Percentiles rank a stretch among this genome's conserved stretches.
These are phyloP conservation scores for Amorpha juglandis DNA, from an alignment of 2,888 invertebrate genomes.

Conservation along the genomic window DNA sequence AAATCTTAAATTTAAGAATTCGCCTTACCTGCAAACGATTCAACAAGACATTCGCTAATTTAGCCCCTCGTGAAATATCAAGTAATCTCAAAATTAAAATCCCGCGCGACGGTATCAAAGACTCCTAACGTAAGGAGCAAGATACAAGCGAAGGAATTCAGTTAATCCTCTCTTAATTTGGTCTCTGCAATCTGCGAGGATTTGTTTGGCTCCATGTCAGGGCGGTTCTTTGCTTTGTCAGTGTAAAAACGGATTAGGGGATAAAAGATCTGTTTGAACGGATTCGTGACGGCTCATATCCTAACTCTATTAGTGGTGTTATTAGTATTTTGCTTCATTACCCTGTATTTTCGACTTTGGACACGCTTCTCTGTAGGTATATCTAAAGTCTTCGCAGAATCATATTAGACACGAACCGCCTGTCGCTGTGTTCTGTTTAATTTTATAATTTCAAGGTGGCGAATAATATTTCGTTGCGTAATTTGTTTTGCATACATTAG, in stretches of 20 bases:
- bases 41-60: slow-evolving; percentile 15
- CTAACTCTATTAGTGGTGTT: slow-evolving; percentile 51
- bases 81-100: slow-evolving; percentile 38
- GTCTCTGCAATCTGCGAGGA: slow-evolving; percentile 65
- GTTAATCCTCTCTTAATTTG: slow-evolving; percentile 72
- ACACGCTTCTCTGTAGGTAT: not conserved
- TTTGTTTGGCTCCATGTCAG: slow-evolving; percentile 63
- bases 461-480: not conserved
- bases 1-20: too few relatives aligned
- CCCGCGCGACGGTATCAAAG: slow-evolving; percentile 42
- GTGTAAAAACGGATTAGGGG: slow-evolving; percentile 70
- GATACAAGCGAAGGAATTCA: slow-evolving; percentile 63
- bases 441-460: slow-evolving; percentile 2
- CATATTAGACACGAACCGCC: not conserved
- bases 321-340: slow-evolving; percentile 35
- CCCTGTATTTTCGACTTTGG: not conserved
- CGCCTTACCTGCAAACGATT: not conserved
- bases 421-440: not conserved
- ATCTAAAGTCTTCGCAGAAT: not conserved
- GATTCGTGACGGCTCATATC: slow-evolving; percentile 56
- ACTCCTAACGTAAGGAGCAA: slow-evolving; percentile 44
- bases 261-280: slow-evolving; percentile 53
- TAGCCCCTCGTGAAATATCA: slow-evolving; percentile 28
- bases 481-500: slow-evolving; percentile 14
- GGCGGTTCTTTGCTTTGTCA: slow-evolving; percentile 65